Conservation (phyloP, 2,797 vertebrate species). For the Alcedo atthis region DNA sequence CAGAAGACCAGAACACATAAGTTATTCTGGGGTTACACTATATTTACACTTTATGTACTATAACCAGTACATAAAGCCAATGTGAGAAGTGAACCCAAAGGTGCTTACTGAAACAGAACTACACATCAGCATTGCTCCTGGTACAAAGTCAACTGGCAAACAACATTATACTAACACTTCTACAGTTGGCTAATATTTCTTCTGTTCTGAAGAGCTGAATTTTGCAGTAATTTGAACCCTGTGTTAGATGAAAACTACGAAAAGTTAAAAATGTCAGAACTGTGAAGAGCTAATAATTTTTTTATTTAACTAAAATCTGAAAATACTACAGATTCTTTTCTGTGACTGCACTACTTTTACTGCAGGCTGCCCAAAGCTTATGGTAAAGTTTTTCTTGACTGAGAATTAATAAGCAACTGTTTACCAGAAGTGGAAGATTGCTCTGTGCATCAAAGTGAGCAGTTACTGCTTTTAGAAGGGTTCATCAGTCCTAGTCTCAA, state of each 20-base stretch:
- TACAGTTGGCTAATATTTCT: not conserved
- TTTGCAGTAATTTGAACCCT: not conserved
- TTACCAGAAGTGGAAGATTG: not conserved
- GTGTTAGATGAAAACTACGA: not conserved
- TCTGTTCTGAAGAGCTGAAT: not conserved
- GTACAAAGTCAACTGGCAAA: not conserved
- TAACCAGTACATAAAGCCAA: constrained; percentile 14
- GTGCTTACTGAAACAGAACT: not conserved
- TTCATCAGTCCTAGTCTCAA: not conserved
- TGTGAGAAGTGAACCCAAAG: not conserved
- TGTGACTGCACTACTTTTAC: not conserved
- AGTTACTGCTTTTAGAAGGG: not conserved
- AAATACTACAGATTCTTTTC: not conserved
- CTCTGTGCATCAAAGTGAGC: not conserved
- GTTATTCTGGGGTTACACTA: not conserved
- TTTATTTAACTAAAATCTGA: not conserved
- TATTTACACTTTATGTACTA: too few species aligned
- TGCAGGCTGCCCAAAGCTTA: not conserved
- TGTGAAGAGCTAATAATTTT: not conserved
- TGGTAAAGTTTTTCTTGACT: not conserved
- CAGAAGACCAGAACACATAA: not conserved
- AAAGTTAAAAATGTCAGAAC: not conserved
- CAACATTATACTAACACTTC: not conserved
- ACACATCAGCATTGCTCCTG: not conserved
- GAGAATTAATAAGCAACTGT: not conserved